Base-by-base conservation (phyloP, 2,113 vertebrate species). In the Limanda limanda region DNA sequence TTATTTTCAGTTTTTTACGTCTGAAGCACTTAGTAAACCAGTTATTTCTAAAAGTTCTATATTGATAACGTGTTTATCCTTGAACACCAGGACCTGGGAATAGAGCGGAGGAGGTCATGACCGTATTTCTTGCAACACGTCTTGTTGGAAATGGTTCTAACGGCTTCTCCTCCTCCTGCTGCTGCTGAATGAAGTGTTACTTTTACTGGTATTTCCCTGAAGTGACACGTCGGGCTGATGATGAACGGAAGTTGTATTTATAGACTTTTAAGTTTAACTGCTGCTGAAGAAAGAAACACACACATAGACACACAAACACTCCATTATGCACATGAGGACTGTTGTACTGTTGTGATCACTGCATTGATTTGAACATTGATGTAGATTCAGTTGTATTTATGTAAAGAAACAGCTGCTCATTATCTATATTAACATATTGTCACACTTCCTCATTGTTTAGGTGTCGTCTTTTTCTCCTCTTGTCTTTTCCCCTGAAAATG, bases 171-270 rank as follows among this genome's bases (percentile, higher is more conserved):
- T 45, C 42, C 35, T 48, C 3, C 51, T 54, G 2, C 42, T 45
- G 3, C 42, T 45, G 13, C 35, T 51, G 21, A 4, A 56, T 56
- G 11, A 24, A 40, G 27, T n/a, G 1, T n/a, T 10, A 2, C 1
- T 17, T 66, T 67, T 4, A 24, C 21, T 65, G 70, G 48, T 42
- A 40, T 67, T 68, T 74, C 40, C 66, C 56, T 47, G 24, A 23
- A 71, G 31, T 45, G 54, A 54, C 57, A 48, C 2, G 2, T n/a
- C 6, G 2, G 8, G 11, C 23, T 61, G 56, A 47, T 76, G 12
- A 31, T 31, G 31, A 70, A 61, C 64, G 5, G 13, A 52, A 45
- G 35, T 12, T 1, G 17, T 45, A 21, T 47, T 37, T 21, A 3
- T 3, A 25, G 27, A 13, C 2, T 0, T 2, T 37, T 68, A 31